phyloP scores from a whole-genome alignment of 2,797 vertebrate species.

The Macropus fuliginosus region DNA sequence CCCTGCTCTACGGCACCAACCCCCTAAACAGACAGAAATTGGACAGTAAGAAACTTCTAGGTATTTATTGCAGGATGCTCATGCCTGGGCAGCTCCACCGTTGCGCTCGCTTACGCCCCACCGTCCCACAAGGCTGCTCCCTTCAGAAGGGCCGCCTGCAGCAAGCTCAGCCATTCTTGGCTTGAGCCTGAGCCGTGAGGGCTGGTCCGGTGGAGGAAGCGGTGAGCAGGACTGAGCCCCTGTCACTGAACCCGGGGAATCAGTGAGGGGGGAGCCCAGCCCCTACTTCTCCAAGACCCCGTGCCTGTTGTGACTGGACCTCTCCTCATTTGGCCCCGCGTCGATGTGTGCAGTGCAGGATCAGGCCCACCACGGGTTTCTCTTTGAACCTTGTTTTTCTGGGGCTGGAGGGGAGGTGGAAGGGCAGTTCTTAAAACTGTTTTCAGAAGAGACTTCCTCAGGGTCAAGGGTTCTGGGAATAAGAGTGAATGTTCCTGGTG shows the following conservation, averaged over 20 bases:
- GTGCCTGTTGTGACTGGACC: accelerated
- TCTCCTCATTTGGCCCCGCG: background rate
- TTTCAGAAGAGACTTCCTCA: background rate
- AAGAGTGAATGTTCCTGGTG: too few relatives aligned
- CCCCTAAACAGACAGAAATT: slow-evolving; percentile 96
- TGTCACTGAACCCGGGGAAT: too few relatives aligned
- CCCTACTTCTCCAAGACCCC: background rate
- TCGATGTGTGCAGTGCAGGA: too few relatives aligned
- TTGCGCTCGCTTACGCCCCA: background rate
- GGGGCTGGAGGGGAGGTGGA: background rate
- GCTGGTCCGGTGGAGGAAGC: too few relatives aligned
- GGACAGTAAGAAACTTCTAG: slow-evolving; percentile 93
- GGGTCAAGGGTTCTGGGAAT: too few relatives aligned
- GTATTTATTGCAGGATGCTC: slow-evolving; percentile 67
- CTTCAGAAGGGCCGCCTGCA: too few relatives aligned
- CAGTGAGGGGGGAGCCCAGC: background rate
- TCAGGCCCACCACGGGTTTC: accelerated
- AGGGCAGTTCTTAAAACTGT: too few relatives aligned
- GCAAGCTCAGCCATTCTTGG: too few relatives aligned
- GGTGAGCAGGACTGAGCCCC: too few relatives aligned
- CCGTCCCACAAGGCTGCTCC: background rate
- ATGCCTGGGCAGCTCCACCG: background rate
- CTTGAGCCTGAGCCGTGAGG: too few relatives aligned
- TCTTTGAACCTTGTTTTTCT: background rate
- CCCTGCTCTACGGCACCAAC: slow-evolving; percentile 96